Evolutionary conservation across 2,797 vertebrate species (phyloP), one percentile per base, ranked within the genome.

Genomic region (Cirrhinus molitorella): DNA sequence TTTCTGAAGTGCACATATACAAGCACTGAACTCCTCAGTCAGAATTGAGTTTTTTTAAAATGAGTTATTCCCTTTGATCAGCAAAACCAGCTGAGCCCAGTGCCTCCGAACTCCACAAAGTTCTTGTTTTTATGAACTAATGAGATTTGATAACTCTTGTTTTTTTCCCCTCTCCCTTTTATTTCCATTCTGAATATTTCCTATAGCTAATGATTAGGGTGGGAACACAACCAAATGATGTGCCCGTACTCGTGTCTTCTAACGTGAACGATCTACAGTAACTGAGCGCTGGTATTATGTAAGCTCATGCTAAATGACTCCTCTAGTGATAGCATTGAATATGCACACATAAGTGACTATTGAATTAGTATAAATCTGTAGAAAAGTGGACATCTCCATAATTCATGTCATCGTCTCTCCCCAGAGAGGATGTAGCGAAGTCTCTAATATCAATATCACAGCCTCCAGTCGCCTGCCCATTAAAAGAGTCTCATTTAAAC

Each of bases 1-100:
- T 65, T 55, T 75, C 47, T 82, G 59, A 66, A 82, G 80, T 82
- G 71, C 31, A 75, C 59, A 53, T 66, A 51, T 43, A 74, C 57
- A 75, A 74, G 57, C 59, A 67, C 40, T 47, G 65, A 61, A 68
- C 51, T 77, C 49, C 61, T 75, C 49, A 31, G 68, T 74, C 78
- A 79, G 47, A 85, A 89, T 82, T 75, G 71, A 53, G 34, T 28
- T 21, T 47, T 34, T 73, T 85, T 79, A 23, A 88, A 82, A 91
- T 87, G 57, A 92, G 87, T 68, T 21, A 80, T 89, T 93, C 88
- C 81, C 88, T 93, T 92, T 92, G 88, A 93, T 93, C 87, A 88
- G 89, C 86, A 86, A 85, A 88, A 72, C 23, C 72, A 88, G 65
- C 89, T 87, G 88, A 91, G 87, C 59, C 80, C 84, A 37, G 88